Evolutionary conservation across 2,888 invertebrate genomes (phyloP).

Genomic region (Macaria notata): DNA sequence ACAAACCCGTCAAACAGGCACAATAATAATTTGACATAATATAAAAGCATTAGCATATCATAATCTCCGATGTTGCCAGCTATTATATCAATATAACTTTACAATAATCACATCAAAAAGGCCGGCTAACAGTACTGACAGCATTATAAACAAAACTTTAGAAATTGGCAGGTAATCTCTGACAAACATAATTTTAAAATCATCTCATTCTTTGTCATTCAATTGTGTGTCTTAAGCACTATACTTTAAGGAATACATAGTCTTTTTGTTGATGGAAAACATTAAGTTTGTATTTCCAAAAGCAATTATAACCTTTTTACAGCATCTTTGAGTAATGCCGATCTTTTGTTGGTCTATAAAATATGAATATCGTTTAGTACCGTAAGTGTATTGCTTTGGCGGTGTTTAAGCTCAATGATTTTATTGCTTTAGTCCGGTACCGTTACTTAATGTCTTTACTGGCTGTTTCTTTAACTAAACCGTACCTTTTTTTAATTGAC

Average conservation of each 20-base stretch:
- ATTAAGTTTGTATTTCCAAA: conserved; percentile 31
- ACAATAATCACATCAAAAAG: conserved; percentile 25
- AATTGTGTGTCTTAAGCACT: conserved; percentile 25
- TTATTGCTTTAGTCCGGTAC: conserved; percentile 49
- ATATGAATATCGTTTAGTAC: conserved; percentile 48
- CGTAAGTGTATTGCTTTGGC: conserved; percentile 35
- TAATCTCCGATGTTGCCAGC: conserved; percentile 14
- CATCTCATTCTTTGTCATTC: conserved; percentile 10
- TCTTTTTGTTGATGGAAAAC: not conserved
- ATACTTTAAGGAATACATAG: not conserved
- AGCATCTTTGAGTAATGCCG: conserved; percentile 57
- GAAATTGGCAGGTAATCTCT: conserved; percentile 43
- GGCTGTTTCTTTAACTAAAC: conserved; percentile 8
- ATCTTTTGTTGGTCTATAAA: conserved; percentile 51
- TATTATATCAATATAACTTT: conserved; percentile 17
- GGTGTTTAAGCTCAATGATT: conserved; percentile 41
- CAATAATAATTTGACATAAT: not conserved
- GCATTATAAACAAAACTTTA: conserved; percentile 33
- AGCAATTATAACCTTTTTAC: conserved; percentile 62
- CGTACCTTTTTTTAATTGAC: conserved; percentile 6
- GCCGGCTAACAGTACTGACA: conserved; percentile 39
- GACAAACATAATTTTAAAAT: conserved; percentile 15
- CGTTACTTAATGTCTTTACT: conserved; percentile 42
- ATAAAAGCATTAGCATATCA: conserved; percentile 30
- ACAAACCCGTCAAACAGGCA: no score